Conservation (phyloP, 2,113 vertebrate genomes). For the Petrocephalus zakoni region DNA sequence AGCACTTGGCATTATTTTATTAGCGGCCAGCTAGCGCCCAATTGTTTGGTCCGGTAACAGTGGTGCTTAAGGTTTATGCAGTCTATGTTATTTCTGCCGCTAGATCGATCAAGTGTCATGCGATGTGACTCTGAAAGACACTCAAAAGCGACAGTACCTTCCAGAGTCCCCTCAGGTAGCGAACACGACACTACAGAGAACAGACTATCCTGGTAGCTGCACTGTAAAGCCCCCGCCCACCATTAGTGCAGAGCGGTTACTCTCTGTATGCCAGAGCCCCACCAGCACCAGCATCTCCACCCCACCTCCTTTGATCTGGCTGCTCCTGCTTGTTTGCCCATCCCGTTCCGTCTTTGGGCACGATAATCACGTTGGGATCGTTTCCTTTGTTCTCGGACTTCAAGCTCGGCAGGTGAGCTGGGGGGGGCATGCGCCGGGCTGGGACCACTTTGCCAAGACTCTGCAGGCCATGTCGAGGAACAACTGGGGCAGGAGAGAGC, state of each 20-base stretch:
- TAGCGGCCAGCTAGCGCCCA: neutral
- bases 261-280: neutral
- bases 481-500: constrained; percentile 59
- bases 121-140: neutral
- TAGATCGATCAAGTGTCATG: neutral
- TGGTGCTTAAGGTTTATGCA: neutral
- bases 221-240: neutral
- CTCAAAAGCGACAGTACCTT: neutral
- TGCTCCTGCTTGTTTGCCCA: constrained; percentile 99
- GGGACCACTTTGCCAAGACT: constrained; percentile 99
- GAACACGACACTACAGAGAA: neutral
- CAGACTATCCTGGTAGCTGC: neutral
- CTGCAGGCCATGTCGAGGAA: constrained; percentile 99
- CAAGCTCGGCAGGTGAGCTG: constrained; percentile 97
- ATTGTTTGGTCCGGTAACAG: neutral
- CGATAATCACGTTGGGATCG: constrained; percentile 98
- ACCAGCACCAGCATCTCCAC: neutral
- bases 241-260: neutral
- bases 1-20: neutral
- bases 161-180: neutral
- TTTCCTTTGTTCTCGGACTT: constrained; percentile 99
- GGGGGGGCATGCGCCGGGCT: constrained; percentile 98
- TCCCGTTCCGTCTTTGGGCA: constrained; percentile 99
- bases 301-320: constrained; percentile 96
- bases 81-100: neutral